Evolutionary conservation across 2,888 invertebrate species (phyloP).

Genomic region (Chelonus formosanus): DNA sequence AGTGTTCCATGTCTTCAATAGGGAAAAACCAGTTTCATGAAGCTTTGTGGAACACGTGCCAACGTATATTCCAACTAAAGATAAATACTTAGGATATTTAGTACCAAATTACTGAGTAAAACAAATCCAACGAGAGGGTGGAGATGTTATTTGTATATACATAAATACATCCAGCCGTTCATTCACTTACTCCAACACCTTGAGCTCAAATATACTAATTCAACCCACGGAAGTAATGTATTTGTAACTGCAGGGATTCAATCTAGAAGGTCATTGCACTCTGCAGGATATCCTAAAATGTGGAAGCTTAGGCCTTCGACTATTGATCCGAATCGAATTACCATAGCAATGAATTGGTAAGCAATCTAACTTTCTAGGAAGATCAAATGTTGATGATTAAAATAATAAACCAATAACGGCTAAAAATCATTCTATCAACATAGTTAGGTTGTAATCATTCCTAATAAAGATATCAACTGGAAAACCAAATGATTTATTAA

Average conservation of each 20-base stretch:
- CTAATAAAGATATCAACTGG: neutral
- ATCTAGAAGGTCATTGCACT: constrained; percentile 11
- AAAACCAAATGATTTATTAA: no score
- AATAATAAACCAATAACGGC: no score
- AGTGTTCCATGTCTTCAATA: neutral
- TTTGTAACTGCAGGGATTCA: neutral
- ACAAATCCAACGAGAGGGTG: neutral
- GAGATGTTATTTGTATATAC: neutral
- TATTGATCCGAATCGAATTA: constrained; percentile 5
- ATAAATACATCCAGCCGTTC: no score
- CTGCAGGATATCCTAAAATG: neutral
- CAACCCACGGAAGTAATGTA: no score
- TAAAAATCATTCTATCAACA: no score
- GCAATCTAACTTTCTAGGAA: constrained; percentile 13
- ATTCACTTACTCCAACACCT: no score
- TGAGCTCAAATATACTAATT: no score
- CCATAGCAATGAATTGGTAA: neutral
- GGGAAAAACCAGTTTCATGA: constrained; percentile 22
- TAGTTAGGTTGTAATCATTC: neutral
- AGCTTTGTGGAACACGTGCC: constrained; percentile 31
- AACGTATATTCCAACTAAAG: constrained; percentile 34
- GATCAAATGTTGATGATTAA: neutral
- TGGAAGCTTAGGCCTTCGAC: neutral
- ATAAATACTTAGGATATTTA: constrained; percentile 19
- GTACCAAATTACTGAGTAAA: neutral